Conservation (phyloP, 2,113 vertebrate species). For the Bambusicola thoracicus region DNA sequence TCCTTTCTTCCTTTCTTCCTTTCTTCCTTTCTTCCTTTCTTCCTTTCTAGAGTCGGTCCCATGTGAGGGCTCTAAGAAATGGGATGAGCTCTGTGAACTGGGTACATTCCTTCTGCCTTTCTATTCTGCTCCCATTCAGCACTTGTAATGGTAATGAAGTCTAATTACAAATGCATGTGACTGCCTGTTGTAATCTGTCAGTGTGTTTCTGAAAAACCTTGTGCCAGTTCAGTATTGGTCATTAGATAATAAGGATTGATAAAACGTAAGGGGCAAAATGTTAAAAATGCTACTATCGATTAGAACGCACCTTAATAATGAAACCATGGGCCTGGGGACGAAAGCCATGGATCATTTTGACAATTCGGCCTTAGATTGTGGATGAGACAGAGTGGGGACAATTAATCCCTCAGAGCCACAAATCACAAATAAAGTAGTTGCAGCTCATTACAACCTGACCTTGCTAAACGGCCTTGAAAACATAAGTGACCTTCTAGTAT, state of each 20-base stretch:
- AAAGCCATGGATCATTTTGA: slow-evolving; percentile 87
- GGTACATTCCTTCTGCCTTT: slow-evolving; percentile 40
- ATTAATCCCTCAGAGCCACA: slow-evolving; percentile 89
- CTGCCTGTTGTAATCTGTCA: slow-evolving; percentile 78
- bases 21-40: too few relatives aligned
- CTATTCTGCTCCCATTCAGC: slow-evolving; percentile 75
- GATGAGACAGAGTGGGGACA: slow-evolving; percentile 85
- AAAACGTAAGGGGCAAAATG: slow-evolving; percentile 83
- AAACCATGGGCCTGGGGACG: slow-evolving; percentile 81
- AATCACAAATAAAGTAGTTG: slow-evolving; percentile 85
- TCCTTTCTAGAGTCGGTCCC: not conserved
- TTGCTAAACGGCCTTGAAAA: slow-evolving; percentile 87
- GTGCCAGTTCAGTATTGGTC: slow-evolving; percentile 79
- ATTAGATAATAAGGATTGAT: slow-evolving; percentile 90
- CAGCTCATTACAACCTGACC: slow-evolving; percentile 86
- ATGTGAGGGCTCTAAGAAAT: not conserved
- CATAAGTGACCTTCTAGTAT: slow-evolving; percentile 83
- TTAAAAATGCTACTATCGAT: slow-evolving; percentile 88
- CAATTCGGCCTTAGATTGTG: slow-evolving; percentile 81
- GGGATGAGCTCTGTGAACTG: not conserved
- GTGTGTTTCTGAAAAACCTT: slow-evolving; percentile 77
- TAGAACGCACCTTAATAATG: slow-evolving; percentile 85
- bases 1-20: too few relatives aligned
- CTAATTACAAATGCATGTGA: slow-evolving; percentile 91
- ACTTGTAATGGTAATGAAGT: slow-evolving; percentile 87